Conservation (phyloP, 2,113 vertebrate genomes). For the Leptocoma aspasia region DNA sequence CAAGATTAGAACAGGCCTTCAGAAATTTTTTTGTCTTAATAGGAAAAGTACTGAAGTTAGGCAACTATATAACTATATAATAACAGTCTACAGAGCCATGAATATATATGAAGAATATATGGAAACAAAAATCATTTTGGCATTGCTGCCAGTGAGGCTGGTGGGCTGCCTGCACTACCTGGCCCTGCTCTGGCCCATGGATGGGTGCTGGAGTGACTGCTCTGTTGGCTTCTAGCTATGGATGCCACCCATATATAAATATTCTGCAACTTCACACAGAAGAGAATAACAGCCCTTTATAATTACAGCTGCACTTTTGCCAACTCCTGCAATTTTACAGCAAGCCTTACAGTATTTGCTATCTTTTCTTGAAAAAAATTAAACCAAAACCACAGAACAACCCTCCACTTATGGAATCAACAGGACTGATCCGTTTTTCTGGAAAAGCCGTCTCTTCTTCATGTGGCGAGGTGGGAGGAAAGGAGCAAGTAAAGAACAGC, state of each 20-base stretch:
- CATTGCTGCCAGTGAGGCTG: background rate
- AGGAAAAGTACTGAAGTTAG: background rate
- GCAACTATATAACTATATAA: background rate
- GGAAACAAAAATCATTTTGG: background rate
- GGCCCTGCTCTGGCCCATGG: fast-evolving
- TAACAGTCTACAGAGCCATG: background rate
- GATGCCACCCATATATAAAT: background rate
- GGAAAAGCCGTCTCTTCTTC: background rate
- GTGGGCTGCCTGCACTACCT: background rate
- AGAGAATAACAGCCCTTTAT: background rate
- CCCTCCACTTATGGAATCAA: fast-evolving
- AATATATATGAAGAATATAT: background rate
- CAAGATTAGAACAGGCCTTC: background rate
- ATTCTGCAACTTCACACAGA: background rate
- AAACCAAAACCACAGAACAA: background rate
- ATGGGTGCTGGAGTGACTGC: background rate
- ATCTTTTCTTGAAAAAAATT: background rate
- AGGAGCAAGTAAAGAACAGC: background rate
- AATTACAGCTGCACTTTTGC: background rate
- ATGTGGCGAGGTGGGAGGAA: background rate
- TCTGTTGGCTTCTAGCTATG: background rate
- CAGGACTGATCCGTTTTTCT: background rate
- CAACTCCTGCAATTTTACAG: background rate
- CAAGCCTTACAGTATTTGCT: background rate
- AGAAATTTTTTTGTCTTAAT: background rate